Conservation (phyloP, 2,113 vertebrate species). For the Mesoclemmys tuberculata region DNA sequence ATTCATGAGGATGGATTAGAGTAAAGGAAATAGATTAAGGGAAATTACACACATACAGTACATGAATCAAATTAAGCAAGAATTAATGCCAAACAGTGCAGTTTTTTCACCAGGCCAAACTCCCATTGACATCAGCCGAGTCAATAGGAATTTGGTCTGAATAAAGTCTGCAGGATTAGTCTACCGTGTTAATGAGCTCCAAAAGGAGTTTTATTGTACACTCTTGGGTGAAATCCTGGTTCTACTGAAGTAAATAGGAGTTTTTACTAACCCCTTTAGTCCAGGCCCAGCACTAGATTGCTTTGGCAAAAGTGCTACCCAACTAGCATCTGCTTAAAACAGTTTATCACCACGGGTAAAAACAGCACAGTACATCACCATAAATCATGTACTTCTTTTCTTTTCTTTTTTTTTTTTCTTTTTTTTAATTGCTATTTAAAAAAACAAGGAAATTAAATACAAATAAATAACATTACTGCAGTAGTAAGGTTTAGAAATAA, state of each 20-base stretch:
- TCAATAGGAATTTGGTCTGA: background rate
- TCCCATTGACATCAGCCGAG: background rate
- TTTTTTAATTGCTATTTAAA: background rate
- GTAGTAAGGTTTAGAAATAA: background rate
- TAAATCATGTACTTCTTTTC: background rate
- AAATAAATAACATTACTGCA: background rate
- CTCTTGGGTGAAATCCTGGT: background rate
- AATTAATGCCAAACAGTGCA: background rate
- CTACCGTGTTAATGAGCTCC: background rate
- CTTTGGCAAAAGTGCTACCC: background rate
- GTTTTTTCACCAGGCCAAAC: background rate
- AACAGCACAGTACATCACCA: background rate
- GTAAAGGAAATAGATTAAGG: background rate
- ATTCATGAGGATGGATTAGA: background rate
- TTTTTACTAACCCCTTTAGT: background rate
- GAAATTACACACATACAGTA: background rate
- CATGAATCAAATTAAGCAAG: background rate
- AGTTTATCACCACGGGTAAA: background rate
- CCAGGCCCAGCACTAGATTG: background rate
- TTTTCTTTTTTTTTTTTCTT: background rate
- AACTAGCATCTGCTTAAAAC: background rate
- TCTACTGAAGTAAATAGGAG: background rate
- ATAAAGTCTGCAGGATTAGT: background rate
- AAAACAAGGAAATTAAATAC: background rate
- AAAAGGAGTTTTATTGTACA: rapidly evolving